Evolutionary conservation across 2,888 invertebrate genomes (phyloP), one percentile per base, ranked within the genome.

Genomic region (Lutraria lutraria): DNA sequence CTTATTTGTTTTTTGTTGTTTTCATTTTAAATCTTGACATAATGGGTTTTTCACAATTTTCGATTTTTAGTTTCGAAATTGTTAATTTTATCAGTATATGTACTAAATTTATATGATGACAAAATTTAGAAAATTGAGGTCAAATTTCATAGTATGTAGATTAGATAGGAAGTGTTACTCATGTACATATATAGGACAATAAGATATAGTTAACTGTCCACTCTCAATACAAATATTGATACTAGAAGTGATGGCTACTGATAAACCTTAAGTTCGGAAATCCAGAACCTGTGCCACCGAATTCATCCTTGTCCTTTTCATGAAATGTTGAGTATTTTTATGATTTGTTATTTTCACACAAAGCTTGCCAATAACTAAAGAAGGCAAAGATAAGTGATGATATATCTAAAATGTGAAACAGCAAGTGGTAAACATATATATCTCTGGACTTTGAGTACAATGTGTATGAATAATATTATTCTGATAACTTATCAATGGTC

Each of bases 121-220:
- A 68, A 68, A 68, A 25, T 16, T 15, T 76, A 16, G 19, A 76
- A 76, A 76, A 76, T 31, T 76, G 76, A 76, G 76, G 76, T 76
- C 76, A 76, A 76, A 76, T 76, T 76, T 76, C 76, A 76, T 19
- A 19, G 13, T 76, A 29, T 29, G 4, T 15, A 34, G 76, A 76
- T 76, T 76, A 76, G 76, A 76, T 76, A 76, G 29, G 21, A 76
- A 4, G 31, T 76, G 25, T 76, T 16, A 34, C 10, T 31, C 34
- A 76, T 76, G 76, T 76, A 34, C 76, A 31, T 68, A 68, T n/a
- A 12, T 43, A 68, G 63, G 63, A 68, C 63, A 68, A 68, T 68
- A 68, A 68, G 63, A 68, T 68, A 68, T 21, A 25, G n/a, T 68
- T 43, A 68, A n/a, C 63, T 68, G 4, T 6, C 25, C 12, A 10